phyloP scores from a whole-genome alignment of 2,888 invertebrate species.

The Caenorhabditis zanzibari region DNA sequence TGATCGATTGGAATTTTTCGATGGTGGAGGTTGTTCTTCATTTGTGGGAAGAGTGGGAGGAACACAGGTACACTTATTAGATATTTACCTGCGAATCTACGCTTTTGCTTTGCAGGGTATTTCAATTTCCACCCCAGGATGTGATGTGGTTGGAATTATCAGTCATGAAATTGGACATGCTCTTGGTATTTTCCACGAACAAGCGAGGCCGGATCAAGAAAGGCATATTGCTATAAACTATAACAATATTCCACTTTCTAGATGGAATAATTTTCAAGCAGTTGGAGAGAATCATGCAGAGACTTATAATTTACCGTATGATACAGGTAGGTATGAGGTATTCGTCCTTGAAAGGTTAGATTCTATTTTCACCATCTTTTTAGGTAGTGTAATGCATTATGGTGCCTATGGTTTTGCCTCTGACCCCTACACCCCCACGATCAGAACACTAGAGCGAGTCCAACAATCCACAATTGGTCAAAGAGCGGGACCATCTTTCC shows the following conservation, averaged over 20 bases:
- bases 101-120: constrained; percentile 73
- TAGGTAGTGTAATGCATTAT: constrained; percentile 80
- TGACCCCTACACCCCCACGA: constrained; percentile 80
- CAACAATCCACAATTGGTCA: constrained; percentile 82
- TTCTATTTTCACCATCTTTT: neutral
- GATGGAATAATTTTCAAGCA: constrained; percentile 83
- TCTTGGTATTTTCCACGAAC: constrained; percentile 83
- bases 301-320: constrained; percentile 80
- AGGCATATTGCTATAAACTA: constrained; percentile 81
- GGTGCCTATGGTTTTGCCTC: constrained; percentile 82
- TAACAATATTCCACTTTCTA: constrained; percentile 79
- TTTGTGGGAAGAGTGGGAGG: constrained; percentile 83
- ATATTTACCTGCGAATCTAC: neutral
- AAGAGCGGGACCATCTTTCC: constrained; percentile 81
- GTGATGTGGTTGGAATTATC: constrained; percentile 82
- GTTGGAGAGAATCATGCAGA: constrained; percentile 79
- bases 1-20: constrained; percentile 82
- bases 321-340: constrained; percentile 75
- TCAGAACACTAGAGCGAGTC: constrained; percentile 77
- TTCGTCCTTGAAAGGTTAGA: no score
- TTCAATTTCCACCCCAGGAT: constrained; percentile 82
- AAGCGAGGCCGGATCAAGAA: constrained; percentile 80
- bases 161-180: constrained; percentile 83
- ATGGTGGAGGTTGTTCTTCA: constrained; percentile 83
- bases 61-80: constrained; percentile 78